Evolutionary conservation across 2,888 invertebrate species (phyloP).

Genomic region (Mesochorus sp.): DNA sequence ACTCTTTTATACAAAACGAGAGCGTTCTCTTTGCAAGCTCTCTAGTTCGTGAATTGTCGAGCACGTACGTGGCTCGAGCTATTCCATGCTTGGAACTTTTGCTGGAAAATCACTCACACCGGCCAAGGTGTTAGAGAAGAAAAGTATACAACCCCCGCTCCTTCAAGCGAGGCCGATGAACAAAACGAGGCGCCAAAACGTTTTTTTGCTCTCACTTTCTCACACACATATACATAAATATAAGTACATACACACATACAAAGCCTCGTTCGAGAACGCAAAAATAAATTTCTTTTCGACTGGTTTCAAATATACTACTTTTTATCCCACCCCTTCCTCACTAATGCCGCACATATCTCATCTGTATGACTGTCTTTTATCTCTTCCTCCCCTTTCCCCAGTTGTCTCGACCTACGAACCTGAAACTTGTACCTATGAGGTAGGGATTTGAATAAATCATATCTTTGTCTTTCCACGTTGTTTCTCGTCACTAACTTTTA

Average conservation of each 20-base stretch:
- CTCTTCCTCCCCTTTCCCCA: not conserved
- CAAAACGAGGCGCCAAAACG: slow-evolving; percentile 42
- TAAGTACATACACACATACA: too few species aligned
- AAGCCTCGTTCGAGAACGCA: slow-evolving; percentile 46
- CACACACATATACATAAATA: too few species aligned
- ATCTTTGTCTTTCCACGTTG: slow-evolving; percentile 41
- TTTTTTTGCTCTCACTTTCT: slow-evolving; percentile 41
- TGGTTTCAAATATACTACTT: slow-evolving; percentile 38
- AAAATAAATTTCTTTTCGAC: slow-evolving; percentile 59
- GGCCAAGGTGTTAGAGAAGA: not conserved
- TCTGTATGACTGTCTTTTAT: slow-evolving; percentile 29
- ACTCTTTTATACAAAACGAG: slow-evolving; percentile 49
- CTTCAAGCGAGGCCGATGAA: slow-evolving; percentile 10
- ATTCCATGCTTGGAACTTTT: slow-evolving; percentile 47
- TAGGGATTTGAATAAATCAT: slow-evolving; percentile 60
- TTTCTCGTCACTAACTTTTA: slow-evolving; percentile 39
- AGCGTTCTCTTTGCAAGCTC: slow-evolving; percentile 40
- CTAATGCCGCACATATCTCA: slow-evolving; percentile 22
- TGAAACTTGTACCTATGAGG: slow-evolving; percentile 41
- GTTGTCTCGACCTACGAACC: slow-evolving; percentile 35
- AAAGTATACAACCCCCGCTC: slow-evolving; percentile 7
- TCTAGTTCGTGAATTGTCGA: slow-evolving; percentile 34
- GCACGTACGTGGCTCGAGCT: slow-evolving; percentile 51
- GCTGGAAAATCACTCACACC: slow-evolving; percentile 49
- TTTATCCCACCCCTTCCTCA: not conserved